phyloP scores from a whole-genome alignment of 2,888 invertebrate genomes.

The Tortrix viridana region DNA sequence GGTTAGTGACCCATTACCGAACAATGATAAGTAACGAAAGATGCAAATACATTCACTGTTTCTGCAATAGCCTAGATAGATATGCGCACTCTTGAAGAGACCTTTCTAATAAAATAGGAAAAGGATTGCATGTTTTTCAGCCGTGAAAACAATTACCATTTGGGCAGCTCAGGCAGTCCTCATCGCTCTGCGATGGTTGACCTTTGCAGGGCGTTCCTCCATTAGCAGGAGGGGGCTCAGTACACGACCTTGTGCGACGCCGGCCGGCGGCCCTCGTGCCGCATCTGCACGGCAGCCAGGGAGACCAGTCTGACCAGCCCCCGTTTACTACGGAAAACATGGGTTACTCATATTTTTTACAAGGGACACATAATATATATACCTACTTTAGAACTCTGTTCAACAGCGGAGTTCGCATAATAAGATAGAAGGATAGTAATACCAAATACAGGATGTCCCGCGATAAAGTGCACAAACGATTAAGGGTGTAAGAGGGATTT shows the following conservation, averaged over 20 bases:
- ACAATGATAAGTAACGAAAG: no score
- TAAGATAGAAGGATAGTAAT: no score
- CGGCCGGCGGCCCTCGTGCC: constrained; percentile 88
- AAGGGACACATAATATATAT: neutral
- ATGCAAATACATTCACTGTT: no score
- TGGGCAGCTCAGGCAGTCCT: constrained; percentile 90
- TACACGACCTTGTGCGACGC: constrained; percentile 92
- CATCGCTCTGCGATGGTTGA: constrained; percentile 89
- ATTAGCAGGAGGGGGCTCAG: constrained; percentile 94
- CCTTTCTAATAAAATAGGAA: no score
- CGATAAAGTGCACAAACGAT: no score
- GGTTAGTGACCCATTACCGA: no score
- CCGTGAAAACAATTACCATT: constrained; percentile 60
- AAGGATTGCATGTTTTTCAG: no score
- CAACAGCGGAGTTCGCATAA: no score
- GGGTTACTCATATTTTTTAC: neutral
- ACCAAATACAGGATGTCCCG: no score
- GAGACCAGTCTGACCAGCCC: constrained; percentile 96
- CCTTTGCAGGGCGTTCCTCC: constrained; percentile 95
- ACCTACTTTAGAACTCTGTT: neutral
- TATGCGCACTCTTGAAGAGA: no score
- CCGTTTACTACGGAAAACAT: constrained; percentile 91
- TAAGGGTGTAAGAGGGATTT: no score
- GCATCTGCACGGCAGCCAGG: constrained; percentile 95
- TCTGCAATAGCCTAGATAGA: no score